Evolutionary conservation across 2,888 invertebrate species (phyloP).

Genomic region (Macrostomum cliftonense): DNA sequence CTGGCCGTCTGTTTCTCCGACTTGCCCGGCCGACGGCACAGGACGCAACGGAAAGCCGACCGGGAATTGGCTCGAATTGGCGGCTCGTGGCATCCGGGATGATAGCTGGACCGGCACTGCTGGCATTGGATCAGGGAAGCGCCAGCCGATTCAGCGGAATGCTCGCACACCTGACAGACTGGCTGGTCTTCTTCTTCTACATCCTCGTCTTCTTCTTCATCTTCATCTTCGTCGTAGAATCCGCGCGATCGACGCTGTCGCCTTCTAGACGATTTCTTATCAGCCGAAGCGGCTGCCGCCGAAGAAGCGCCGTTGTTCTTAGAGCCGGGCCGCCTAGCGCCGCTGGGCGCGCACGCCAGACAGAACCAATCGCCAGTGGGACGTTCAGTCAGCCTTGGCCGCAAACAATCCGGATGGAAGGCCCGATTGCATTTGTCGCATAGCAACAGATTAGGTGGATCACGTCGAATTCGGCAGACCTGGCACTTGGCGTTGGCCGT

Average conservation of each 20-base stretch:
- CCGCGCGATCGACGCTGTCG: background rate
- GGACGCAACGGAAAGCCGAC: constrained; percentile 15
- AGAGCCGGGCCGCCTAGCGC: background rate
- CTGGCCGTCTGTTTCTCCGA: background rate
- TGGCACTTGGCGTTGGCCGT: constrained; percentile 38
- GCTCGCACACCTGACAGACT: background rate
- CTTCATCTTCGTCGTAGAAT: background rate
- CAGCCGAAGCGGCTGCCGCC: too few species aligned
- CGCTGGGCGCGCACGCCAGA: constrained; percentile 13
- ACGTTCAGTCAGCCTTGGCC: constrained; percentile 14
- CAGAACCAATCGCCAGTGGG: constrained; percentile 18
- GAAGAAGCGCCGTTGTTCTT: too few species aligned
- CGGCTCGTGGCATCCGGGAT: constrained; percentile 35
- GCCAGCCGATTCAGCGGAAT: constrained; percentile 16
- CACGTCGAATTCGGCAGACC: constrained; percentile 33
- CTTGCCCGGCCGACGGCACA: constrained; percentile 1
- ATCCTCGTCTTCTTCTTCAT: constrained; percentile 9
- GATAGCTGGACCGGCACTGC: constrained; percentile 30
- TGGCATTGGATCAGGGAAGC: constrained; percentile 27
- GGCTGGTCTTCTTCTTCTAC: constrained; percentile 13
- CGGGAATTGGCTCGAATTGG: constrained; percentile 28
- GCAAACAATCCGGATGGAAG: constrained; percentile 17
- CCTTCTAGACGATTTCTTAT: background rate
- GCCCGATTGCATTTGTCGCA: constrained; percentile 17
- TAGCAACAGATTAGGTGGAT: constrained; percentile 17